Evolutionary conservation across 2,113 vertebrate genomes (phyloP).

Genomic region (Talpa occidentalis): DNA sequence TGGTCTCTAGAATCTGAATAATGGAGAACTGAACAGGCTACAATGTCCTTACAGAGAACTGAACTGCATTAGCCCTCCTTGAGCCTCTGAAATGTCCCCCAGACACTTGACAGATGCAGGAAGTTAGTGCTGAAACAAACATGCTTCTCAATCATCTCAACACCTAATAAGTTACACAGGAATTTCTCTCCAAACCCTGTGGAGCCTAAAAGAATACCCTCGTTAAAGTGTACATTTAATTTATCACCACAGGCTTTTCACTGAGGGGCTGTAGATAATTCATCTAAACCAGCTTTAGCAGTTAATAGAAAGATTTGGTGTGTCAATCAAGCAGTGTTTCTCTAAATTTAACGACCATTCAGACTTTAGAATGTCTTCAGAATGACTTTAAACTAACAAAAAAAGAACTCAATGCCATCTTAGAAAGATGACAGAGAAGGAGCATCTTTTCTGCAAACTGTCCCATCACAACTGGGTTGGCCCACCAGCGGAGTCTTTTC

Average conservation of each 20-base stretch:
- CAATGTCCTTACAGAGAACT: background rate
- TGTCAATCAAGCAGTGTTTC: conserved; percentile 41
- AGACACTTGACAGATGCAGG: background rate
- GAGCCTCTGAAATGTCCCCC: background rate
- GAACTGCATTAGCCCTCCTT: background rate
- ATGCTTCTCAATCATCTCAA: conserved; percentile 47
- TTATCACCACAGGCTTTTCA: background rate
- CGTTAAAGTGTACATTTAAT: conserved; percentile 53
- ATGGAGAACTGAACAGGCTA: conserved; percentile 55
- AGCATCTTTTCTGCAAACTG: conserved; percentile 46
- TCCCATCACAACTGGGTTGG: conserved; percentile 4
- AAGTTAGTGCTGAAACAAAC: background rate
- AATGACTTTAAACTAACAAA: conserved; percentile 67
- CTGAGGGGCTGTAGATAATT: conserved; percentile 3
- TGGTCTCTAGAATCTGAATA: conserved; percentile 66
- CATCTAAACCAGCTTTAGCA: conserved; percentile 23
- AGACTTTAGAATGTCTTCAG: conserved; percentile 43
- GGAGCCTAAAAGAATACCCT: background rate
- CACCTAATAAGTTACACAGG: conserved; percentile 30
- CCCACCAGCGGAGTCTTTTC: conserved; percentile 15
- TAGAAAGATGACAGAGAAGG: conserved; percentile 22
- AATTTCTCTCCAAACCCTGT: conserved; percentile 26
- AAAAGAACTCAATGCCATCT: conserved; percentile 45
- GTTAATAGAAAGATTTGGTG: conserved; percentile 58
- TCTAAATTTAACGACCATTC: conserved; percentile 61